Evolutionary conservation across 2,888 invertebrate species (phyloP).

Genomic region (Romanomermis culicivorax): DNA sequence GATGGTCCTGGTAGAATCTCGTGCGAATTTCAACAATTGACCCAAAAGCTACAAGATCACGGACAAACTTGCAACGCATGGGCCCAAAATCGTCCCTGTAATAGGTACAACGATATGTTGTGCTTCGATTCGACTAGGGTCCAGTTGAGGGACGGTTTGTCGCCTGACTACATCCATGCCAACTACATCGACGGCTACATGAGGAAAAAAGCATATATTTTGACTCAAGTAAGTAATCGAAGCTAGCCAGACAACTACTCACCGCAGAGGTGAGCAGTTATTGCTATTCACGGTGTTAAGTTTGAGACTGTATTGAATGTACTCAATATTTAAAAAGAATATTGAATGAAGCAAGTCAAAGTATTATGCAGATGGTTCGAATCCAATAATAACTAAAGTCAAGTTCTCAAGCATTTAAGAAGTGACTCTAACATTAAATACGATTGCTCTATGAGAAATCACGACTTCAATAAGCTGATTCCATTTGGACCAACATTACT

Average conservation of each 20-base stretch:
- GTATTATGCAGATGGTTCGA: no score
- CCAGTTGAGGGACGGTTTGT: background rate
- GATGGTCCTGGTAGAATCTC: background rate
- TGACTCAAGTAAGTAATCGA: constrained; percentile 6
- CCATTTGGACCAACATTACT: no score
- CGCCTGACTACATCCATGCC: constrained; percentile 11
- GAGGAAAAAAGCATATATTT: constrained; percentile 7
- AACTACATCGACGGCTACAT: constrained; percentile 11
- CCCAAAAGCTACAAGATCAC: background rate
- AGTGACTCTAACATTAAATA: no score
- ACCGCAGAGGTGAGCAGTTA: background rate
- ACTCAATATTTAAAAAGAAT: no score
- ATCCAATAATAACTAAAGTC: no score
- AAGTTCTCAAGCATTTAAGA: no score
- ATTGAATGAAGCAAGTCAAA: no score
- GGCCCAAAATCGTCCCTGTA: background rate
- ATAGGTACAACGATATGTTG: constrained; percentile 11
- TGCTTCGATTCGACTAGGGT: constrained; percentile 12
- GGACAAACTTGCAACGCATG: constrained; percentile 2
- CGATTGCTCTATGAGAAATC: no score
- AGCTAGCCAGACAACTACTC: background rate
- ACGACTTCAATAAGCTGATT: no score
- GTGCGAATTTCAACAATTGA: constrained; percentile 2
- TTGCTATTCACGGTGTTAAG: background rate
- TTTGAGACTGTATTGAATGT: background rate